Conservation (phyloP, 2,888 invertebrate genomes). For the Muscina levida region DNA sequence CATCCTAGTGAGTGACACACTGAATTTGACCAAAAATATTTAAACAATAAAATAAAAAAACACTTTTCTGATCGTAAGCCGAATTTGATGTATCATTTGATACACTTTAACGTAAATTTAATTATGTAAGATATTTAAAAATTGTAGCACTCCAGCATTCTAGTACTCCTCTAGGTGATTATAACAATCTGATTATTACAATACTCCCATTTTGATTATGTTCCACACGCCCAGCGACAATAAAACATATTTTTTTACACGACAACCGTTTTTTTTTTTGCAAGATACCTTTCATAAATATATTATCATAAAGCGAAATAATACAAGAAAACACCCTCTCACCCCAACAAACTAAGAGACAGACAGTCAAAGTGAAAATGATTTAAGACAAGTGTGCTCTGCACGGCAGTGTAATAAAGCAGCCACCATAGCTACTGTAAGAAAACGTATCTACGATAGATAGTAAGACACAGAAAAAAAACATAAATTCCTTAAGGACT, state of each 20-base stretch:
- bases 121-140: no score
- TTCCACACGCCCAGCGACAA: slow-evolving; percentile 63
- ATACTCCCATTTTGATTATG: slow-evolving; percentile 57
- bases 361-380: slow-evolving; percentile 53
- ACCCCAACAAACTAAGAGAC: slow-evolving; percentile 1
- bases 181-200: slow-evolving; percentile 49
- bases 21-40: no score
- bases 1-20: no score
- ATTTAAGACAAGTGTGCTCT: slow-evolving; percentile 50
- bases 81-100: no score
- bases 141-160: no score
- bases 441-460: not conserved
- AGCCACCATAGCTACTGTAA: slow-evolving; percentile 8
- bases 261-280: slow-evolving; percentile 34
- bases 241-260: slow-evolving; percentile 65
- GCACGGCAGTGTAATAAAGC: not conserved
- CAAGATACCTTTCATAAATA: slow-evolving; percentile 59
- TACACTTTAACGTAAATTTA: no score
- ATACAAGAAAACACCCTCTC: slow-evolving; percentile 28
- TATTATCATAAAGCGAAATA: slow-evolving; percentile 66
- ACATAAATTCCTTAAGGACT: slow-evolving; percentile 58
- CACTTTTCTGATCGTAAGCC: no score
- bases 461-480: no score
- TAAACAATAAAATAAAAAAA: no score
- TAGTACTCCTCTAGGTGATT: not conserved